These are phyloP conservation scores for Furcula furcula DNA, from an alignment of 2,888 invertebrate species.

Conservation along the genomic window DNA sequence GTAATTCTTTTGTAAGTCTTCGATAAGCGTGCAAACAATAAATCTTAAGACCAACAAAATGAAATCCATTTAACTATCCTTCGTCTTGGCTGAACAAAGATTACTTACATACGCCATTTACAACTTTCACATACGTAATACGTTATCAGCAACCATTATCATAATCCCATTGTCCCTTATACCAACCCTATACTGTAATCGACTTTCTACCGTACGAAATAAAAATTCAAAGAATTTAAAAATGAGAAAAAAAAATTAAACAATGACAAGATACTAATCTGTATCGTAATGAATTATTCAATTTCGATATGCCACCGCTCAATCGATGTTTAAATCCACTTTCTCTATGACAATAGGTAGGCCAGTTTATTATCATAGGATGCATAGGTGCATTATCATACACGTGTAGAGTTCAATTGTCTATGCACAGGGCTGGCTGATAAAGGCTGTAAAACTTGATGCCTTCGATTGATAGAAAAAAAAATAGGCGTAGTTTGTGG, in stretches of 20 bases:
- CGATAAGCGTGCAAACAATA: no score
- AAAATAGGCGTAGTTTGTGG: no score
- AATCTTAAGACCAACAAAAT: no score
- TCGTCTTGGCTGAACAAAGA: no score
- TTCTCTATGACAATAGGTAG: constrained; percentile 46
- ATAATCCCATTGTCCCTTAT: neutral
- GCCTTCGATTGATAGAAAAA: neutral
- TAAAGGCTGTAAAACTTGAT: neutral
- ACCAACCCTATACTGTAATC: no score
- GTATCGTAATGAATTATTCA: constrained; percentile 37
- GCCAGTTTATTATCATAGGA: constrained; percentile 42
- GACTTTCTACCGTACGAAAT: constrained; percentile 17
- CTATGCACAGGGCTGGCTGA: neutral
- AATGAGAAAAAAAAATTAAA: constrained; percentile 20
- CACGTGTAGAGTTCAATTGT: constrained; percentile 16
- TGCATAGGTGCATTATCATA: constrained; percentile 23
- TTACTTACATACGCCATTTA: neutral
- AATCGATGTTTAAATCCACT: constrained; percentile 29
- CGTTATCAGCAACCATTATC: constrained; percentile 1
- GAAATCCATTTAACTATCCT: no score
- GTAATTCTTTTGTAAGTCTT: no score
- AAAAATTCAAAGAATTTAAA: constrained; percentile 24
- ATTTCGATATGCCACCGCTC: constrained; percentile 24
- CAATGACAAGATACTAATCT: constrained; percentile 30
- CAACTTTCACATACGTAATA: neutral